phyloP scores from a whole-genome alignment of 1,140 invertebrate species.

The Melanaphis sacchari region DNA sequence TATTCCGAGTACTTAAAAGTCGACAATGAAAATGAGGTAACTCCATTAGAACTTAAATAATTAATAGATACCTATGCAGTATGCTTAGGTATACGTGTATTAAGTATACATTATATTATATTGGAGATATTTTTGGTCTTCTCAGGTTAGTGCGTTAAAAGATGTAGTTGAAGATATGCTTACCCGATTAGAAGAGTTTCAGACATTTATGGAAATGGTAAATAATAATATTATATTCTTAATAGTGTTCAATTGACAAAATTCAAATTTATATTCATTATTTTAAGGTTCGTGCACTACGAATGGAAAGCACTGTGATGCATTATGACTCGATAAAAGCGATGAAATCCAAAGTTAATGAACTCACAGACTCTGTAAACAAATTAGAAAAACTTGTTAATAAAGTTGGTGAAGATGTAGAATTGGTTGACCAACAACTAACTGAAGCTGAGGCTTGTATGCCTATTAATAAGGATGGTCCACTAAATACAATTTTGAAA shows the following conservation, averaged over 20 bases:
- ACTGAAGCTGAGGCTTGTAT: conserved; percentile 51
- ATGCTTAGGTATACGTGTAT: not conserved
- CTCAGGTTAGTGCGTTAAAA: not conserved
- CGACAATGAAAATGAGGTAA: conserved; percentile 27
- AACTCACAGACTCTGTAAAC: not conserved
- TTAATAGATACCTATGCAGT: not conserved
- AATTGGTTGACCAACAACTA: conserved; percentile 41
- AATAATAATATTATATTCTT: not conserved
- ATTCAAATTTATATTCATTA: not conserved
- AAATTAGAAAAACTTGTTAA: conserved; percentile 43
- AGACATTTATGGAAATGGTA: conserved; percentile 56
- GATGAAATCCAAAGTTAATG: conserved; percentile 29
- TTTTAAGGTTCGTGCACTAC: conserved; percentile 12
- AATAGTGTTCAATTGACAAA: not conserved
- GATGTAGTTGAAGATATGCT: conserved; percentile 54
- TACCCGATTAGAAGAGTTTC: conserved; percentile 42
- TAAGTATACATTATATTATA: not conserved
- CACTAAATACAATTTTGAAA: conserved; percentile 44
- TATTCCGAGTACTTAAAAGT: conserved; percentile 48
- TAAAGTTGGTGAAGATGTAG: conserved; percentile 32
- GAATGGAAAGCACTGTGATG: conserved; percentile 39
- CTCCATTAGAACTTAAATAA: not conserved
- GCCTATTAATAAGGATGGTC: conserved; percentile 41
- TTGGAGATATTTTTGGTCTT: not conserved
- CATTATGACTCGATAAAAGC: conserved; percentile 39